Base-by-base conservation (phyloP, 2,113 vertebrate genomes). In the Stegastes partitus region DNA sequence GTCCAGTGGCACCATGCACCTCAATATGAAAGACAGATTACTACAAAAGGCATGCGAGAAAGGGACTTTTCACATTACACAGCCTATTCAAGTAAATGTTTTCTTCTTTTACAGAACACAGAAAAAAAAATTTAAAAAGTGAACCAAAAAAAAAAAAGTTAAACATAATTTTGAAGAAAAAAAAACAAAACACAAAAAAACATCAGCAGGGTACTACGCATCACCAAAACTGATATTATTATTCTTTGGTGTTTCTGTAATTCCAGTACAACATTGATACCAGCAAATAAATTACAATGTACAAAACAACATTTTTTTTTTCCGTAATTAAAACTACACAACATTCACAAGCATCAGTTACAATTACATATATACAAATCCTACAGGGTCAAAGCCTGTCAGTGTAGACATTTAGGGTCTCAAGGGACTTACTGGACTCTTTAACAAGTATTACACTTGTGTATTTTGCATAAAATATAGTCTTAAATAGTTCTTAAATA, bases 261-360 rank as follows among this genome's bases (percentile, higher is more conserved):
- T 95, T 96, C 90, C 95, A 93, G 92, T 87, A 91, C 76, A 87
- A 83, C 87, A 91, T 92, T 94, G 90, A 95, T 94, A 94, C 93
- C 94, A 95, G 93, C 95, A 97, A 99, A 99, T 97, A 99, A 99
- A 99, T 99, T 97, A 99, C 94, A 94, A 95, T 96, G 95, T 98
- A 98, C 96, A 97, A 97, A 98, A 97, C 94, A 95, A 97, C 93
- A 94, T 91, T 93, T 96, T 95, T 94, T 77, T 79, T 55, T 71
- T n/a, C n/a, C 63, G 93, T 94, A 94, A 96, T 95, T 95, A 96
- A 96, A 95, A 93, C 96, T 95, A 96, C 93, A 95, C 93, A 95
- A 96, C 95, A 96, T 95, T 96, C 95, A 98, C 95, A 93, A 95
- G 94, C 95, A 95, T 96, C 92, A 95, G 94, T 34, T 91, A 95